Evolutionary conservation across 2,888 invertebrate species (phyloP).

Genomic region (Gymnocheta viridis): DNA sequence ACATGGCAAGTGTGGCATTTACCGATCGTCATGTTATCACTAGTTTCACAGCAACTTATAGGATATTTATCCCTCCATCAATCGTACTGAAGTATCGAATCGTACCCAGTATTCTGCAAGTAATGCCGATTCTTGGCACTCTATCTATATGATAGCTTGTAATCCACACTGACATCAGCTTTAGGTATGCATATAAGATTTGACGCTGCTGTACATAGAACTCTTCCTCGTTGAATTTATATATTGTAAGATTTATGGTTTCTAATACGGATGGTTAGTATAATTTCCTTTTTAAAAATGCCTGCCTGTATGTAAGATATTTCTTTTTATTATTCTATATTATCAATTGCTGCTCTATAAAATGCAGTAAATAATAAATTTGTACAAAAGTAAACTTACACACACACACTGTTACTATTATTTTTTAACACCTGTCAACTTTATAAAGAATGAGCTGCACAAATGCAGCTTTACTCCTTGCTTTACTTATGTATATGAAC

Average conservation of each 20-base stretch:
- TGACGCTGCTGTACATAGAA: too few relatives aligned
- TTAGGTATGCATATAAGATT: neutral
- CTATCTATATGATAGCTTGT: too few relatives aligned
- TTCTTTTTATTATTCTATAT: neutral
- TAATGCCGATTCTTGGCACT: too few relatives aligned
- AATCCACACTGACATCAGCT: too few relatives aligned
- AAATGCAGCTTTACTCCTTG: neutral
- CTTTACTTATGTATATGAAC: neutral
- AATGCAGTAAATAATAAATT: neutral
- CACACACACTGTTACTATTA: neutral
- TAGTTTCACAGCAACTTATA: too few relatives aligned
- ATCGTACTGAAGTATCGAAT: too few relatives aligned
- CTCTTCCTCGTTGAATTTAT: neutral
- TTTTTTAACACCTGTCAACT: neutral
- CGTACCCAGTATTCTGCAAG: too few relatives aligned
- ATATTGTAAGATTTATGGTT: neutral
- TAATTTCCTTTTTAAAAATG: neutral
- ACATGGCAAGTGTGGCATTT: too few relatives aligned
- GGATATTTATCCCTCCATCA: too few relatives aligned
- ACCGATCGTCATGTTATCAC: too few relatives aligned
- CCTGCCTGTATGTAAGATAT: neutral
- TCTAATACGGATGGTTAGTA: neutral
- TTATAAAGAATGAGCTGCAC: neutral
- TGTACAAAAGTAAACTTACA: neutral
- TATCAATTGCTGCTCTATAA: neutral